Evolutionary conservation across 2,888 invertebrate species (phyloP).

Genomic region (Yponomeuta malinellus): DNA sequence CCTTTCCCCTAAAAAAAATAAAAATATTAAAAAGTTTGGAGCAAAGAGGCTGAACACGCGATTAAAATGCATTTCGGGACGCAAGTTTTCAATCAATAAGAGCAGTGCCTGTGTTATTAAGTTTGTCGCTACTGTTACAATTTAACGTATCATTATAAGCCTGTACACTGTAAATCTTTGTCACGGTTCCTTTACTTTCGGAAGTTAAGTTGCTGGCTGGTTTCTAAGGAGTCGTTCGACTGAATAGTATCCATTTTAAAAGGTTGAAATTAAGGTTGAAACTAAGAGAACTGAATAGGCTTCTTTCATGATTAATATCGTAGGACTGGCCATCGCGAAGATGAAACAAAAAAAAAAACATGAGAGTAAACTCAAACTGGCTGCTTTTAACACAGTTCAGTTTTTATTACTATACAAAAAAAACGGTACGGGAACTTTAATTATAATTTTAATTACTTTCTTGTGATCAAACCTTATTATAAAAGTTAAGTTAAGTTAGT

Average conservation of each 20-base stretch:
- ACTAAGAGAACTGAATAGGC: too few species aligned
- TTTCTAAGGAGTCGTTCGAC: background rate
- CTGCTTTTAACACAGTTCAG: background rate
- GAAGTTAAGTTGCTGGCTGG: background rate
- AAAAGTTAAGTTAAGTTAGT: background rate
- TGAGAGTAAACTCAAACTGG: background rate
- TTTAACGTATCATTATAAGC: conserved; percentile 11
- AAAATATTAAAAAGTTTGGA: conserved; percentile 7
- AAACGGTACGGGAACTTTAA: conserved; percentile 42
- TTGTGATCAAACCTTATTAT: background rate
- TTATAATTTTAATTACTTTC: conserved; percentile 57
- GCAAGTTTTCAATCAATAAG: conserved; percentile 15
- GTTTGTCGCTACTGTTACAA: conserved; percentile 14
- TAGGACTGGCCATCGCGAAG: background rate
- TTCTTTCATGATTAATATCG: too few species aligned
- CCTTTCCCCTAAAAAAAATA: conserved; percentile 38
- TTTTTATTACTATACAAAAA: conserved; percentile 22
- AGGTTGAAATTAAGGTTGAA: too few species aligned
- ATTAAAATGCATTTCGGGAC: conserved; percentile 10
- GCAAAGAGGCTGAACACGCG: conserved; percentile 15
- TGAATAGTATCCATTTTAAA: background rate
- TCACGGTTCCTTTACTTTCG: background rate
- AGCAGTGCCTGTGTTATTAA: conserved; percentile 8
- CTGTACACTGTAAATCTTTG: background rate
- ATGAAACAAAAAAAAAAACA: background rate